phyloP scores from a whole-genome alignment of 2,797 vertebrate species.

The Australoheros facetus region DNA sequence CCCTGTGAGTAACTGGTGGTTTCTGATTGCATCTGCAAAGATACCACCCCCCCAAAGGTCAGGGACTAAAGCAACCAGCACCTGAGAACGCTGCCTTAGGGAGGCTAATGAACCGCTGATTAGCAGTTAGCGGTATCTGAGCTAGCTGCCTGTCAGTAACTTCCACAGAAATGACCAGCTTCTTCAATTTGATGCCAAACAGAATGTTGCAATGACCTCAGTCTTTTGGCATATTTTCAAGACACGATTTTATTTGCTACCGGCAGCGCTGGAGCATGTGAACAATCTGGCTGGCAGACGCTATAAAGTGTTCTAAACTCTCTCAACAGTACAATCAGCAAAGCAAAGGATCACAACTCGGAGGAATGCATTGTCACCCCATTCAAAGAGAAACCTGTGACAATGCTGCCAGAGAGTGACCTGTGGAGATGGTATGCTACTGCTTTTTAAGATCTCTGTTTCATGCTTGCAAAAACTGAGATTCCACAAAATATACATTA shows the following conservation, averaged over 20 bases:
- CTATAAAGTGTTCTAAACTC: not conserved
- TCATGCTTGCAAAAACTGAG: not conserved
- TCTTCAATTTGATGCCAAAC: not conserved
- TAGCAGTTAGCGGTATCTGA: not conserved
- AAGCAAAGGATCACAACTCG: not conserved
- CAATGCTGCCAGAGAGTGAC: not conserved
- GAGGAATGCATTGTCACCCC: not conserved
- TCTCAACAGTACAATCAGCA: not conserved
- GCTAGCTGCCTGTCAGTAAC: not conserved
- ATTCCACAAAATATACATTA: not conserved
- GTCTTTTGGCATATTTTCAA: not conserved
- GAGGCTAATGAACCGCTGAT: not conserved
- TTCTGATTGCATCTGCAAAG: not conserved
- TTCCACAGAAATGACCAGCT: not conserved
- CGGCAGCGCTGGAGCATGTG: not conserved
- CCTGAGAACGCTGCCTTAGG: not conserved
- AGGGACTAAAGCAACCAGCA: not conserved
- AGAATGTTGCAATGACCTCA: not conserved
- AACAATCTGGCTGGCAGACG: not conserved
- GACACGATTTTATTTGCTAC: not conserved
- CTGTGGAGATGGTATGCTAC: not conserved
- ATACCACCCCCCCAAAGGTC: not conserved
- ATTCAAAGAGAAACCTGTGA: not conserved
- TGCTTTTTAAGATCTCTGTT: not conserved
- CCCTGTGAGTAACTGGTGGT: not conserved